Conservation (phyloP, 2,113 vertebrate species). For the Odontesthes bonariensis region DNA sequence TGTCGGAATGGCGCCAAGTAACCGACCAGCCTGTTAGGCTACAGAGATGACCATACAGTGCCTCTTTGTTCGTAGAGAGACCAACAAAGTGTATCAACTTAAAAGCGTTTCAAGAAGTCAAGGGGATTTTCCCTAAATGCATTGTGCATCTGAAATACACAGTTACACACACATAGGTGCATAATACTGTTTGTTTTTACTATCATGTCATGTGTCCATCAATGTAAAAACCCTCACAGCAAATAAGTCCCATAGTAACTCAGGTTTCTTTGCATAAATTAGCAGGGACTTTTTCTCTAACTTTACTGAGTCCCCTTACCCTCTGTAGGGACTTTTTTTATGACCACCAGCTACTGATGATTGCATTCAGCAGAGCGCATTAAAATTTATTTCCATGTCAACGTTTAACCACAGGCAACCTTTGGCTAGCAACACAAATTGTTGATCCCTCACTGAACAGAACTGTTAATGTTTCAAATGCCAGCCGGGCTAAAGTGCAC, state of each 20-base stretch:
- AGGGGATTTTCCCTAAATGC: slow-evolving; percentile 7
- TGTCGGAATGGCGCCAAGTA: too few relatives aligned
- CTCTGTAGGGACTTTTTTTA: slow-evolving; percentile 7
- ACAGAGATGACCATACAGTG: slow-evolving; percentile 31
- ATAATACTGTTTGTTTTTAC: neutral
- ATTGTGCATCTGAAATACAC: neutral
- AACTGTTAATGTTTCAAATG: slow-evolving; percentile 47
- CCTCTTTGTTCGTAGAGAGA: slow-evolving; percentile 24
- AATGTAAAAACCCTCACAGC: neutral
- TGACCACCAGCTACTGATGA: slow-evolving; percentile 18
- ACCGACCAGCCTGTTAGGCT: slow-evolving; percentile 20
- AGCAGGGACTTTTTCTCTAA: slow-evolving; percentile 8
- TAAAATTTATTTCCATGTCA: slow-evolving; percentile 18
- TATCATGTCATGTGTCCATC: neutral
- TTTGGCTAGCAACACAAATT: slow-evolving; percentile 16
- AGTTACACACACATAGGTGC: neutral
- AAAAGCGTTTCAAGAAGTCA: slow-evolving; percentile 41
- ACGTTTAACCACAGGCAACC: slow-evolving; percentile 28
- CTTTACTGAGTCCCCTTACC: neutral
- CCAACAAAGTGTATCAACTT: slow-evolving; percentile 39
- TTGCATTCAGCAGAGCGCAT: slow-evolving; percentile 12
- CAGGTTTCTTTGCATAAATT: slow-evolving; percentile 21
- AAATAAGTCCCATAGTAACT: neutral
- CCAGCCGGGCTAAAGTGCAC: slow-evolving; percentile 44
- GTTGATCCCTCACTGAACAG: slow-evolving; percentile 23